phyloP scores from a whole-genome alignment of 2,888 invertebrate genomes.

The Rhagonycha lutea region DNA sequence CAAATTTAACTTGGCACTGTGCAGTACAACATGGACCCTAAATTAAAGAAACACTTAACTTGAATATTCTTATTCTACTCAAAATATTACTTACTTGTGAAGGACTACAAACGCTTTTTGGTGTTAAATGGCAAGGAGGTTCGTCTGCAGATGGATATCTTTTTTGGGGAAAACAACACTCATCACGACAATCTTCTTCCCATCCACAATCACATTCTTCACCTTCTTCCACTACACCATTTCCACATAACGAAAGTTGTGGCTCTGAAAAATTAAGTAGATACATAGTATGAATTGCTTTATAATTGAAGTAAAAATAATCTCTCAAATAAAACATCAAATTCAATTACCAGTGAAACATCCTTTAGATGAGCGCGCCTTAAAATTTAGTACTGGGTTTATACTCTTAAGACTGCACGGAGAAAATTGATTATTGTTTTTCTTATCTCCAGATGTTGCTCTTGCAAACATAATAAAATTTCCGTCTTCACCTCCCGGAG shows the following conservation, averaged over 20 bases:
- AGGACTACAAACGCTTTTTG: constrained; percentile 78
- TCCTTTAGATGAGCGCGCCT: constrained; percentile 86
- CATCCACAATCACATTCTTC: constrained; percentile 99
- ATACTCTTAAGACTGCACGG: constrained; percentile 92
- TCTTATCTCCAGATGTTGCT: constrained; percentile 96
- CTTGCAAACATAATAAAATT: constrained; percentile 99
- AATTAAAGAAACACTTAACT: not conserved
- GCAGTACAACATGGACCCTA: constrained; percentile 95
- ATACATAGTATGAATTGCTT: not conserved
- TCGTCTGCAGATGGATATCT: constrained; percentile 76
- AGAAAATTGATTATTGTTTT: constrained; percentile 97
- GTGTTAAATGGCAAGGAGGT: constrained; percentile 85
- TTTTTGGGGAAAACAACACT: constrained; percentile 91
- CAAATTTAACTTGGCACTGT: constrained; percentile 82
- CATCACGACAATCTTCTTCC: constrained; percentile 94
- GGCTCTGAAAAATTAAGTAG: constrained; percentile 66
- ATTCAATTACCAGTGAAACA: constrained; percentile 80
- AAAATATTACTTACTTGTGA: constrained; percentile 66
- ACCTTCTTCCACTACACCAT: constrained; percentile 94
- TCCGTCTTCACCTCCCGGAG: constrained; percentile 94
- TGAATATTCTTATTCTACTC: not conserved
- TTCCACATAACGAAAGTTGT: constrained; percentile 94
- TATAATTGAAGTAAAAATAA: not conserved
- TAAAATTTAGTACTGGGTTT: constrained; percentile 88
- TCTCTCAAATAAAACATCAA: not conserved